Evolutionary conservation across 2,888 invertebrate genomes (phyloP), one percentile per base, ranked within the genome.

Genomic region (Hesperia comma): DNA sequence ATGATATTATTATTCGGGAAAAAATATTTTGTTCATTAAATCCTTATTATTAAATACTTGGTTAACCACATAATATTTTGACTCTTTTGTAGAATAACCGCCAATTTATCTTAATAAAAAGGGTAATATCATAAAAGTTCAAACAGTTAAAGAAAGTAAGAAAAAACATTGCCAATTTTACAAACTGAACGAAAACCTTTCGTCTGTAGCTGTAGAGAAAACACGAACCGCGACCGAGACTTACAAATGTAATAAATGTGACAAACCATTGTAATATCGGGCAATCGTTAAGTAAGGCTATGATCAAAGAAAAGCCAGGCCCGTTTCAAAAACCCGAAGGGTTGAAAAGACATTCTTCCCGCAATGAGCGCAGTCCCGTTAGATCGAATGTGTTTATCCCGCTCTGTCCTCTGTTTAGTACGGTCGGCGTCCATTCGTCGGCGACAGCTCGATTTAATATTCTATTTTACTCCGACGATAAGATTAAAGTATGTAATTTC

Each of bases 401-500:
- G 12, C 7, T 49, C 76, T 71, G 71, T 72, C 76, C 75, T 74
- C 75, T 78, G 77, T 83, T 83, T 86, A 87, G 87, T 86, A 87
- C 87, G 87, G 86, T 87, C 83, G 71, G 55, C 76, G 74, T 74
- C 77, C 78, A 80, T 84, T 83, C 84, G 84, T 84, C 83, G 83
- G 79, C 78, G 82, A 80, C 83, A 84, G 83, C 74, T 83, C 87
- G 85, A 89, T 92, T 92, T 89, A 89, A 92, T 91, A 92, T 92
- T 92, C 91, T 89, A 90, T 92, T 91, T 92, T 88, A 89, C 86
- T 82, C 85, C 78, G 74, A 78, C 84, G 92, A 92, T 92, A 92
- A 92, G 92, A 90, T 90, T 90, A 92, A 92, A 92, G 90, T 91
- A 88, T 88, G 92, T 92, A 92, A 92, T 92, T 92, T 92, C 92